Evolutionary conservation across 1,140 invertebrate species (phyloP).

Genomic region (Drosophila simulans): DNA sequence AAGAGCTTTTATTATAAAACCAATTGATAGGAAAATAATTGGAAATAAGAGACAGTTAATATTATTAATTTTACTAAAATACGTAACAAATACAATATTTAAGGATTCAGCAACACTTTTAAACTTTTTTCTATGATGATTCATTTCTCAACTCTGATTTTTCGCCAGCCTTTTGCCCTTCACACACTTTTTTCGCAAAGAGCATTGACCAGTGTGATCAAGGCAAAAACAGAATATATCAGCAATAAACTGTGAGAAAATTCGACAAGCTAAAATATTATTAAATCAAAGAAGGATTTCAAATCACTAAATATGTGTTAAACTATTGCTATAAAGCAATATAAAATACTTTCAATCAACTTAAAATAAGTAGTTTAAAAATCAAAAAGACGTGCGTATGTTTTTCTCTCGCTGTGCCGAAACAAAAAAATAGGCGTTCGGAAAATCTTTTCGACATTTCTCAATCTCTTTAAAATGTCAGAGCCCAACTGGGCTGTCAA

Average conservation of each 20-base stretch:
- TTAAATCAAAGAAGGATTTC: background rate
- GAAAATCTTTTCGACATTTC: slow-evolving; percentile 28
- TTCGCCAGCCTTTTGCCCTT: slow-evolving; percentile 39
- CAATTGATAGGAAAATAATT: background rate
- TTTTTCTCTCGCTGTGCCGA: background rate
- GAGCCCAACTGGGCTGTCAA: slow-evolving; percentile 39
- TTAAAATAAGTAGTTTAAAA: too few species aligned
- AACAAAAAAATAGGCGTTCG: slow-evolving; percentile 10
- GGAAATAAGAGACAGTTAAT: too few species aligned
- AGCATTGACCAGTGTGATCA: slow-evolving; percentile 45
- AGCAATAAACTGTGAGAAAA: slow-evolving; percentile 1
- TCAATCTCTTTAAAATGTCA: slow-evolving; percentile 56
- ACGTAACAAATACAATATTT: background rate
- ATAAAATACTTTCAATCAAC: too few species aligned
- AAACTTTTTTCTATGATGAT: slow-evolving; percentile 7
- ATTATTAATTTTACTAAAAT: background rate
- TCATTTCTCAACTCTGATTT: slow-evolving; percentile 17
- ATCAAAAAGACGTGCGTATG: too few species aligned
- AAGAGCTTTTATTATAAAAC: background rate
- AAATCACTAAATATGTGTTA: background rate
- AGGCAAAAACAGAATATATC: slow-evolving; percentile 22
- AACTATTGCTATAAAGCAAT: too few species aligned
- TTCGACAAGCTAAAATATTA: background rate
- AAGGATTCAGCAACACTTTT: background rate
- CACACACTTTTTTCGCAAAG: slow-evolving; percentile 39